Conservation (phyloP, 2,888 invertebrate species). For the Acrobasis consociella region DNA sequence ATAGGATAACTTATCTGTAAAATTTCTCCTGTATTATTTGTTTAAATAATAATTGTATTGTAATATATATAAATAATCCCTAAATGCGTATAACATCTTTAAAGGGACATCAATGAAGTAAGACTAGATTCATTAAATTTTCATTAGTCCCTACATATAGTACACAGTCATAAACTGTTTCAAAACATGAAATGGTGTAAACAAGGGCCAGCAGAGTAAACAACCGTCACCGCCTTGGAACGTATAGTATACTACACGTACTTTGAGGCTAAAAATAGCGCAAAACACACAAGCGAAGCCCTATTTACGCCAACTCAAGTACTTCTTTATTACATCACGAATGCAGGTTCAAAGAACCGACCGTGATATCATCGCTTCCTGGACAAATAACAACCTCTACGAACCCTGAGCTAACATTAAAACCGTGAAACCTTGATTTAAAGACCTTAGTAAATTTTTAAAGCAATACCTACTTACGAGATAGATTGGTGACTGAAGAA, state of each 20-base stretch:
- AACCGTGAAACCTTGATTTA: constrained; percentile 40
- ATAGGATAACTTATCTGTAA: no score
- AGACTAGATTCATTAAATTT: not conserved
- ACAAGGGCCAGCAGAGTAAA: constrained; percentile 45
- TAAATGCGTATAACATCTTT: no score
- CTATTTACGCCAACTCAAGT: constrained; percentile 38
- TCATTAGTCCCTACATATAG: not conserved
- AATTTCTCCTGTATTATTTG: no score
- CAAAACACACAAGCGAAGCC: constrained; percentile 51
- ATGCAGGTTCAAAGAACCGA: constrained; percentile 56
- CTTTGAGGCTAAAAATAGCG: constrained; percentile 69
- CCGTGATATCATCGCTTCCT: constrained; percentile 71
- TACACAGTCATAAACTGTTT: constrained; percentile 25
- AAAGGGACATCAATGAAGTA: not conserved
- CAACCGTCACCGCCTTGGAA: constrained; percentile 57
- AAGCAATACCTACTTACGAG: constrained; percentile 33
- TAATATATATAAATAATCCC: no score
- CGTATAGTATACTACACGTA: no score
- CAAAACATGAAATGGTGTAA: constrained; percentile 35
- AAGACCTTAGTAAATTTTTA: constrained; percentile 37
- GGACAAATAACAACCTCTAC: constrained; percentile 55
- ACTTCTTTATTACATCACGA: constrained; percentile 44
- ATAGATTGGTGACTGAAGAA: constrained; percentile 27
- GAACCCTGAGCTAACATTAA: constrained; percentile 35
- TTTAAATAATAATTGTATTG: no score